These are phyloP conservation scores for Rhipidura dahli DNA, from an alignment of 2,113 vertebrate species.

Conservation along the genomic window DNA sequence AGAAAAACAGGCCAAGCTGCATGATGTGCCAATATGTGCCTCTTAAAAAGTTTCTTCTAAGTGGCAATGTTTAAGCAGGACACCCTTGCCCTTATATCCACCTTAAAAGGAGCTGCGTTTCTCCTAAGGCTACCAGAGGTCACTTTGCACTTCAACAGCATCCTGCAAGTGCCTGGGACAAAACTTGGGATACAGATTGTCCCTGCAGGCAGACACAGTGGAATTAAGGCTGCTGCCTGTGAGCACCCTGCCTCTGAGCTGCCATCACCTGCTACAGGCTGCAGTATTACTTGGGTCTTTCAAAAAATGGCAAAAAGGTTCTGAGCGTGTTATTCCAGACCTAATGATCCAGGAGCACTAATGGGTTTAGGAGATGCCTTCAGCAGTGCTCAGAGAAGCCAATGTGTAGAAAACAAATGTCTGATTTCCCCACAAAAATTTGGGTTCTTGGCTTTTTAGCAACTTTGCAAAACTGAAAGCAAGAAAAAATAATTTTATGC, in stretches of 20 bases:
- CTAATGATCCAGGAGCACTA: background rate
- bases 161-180: background rate
- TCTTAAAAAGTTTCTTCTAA: background rate
- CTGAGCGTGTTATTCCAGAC: background rate
- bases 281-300: background rate
- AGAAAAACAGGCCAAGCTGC: background rate
- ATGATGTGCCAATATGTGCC: rapidly evolving
- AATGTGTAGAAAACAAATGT: rapidly evolving
- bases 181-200: background rate
- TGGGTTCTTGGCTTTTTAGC: background rate
- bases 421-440: background rate
- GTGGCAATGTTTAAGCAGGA: rapidly evolving
- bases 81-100: background rate
- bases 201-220: background rate
- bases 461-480: background rate
- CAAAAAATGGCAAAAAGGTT: background rate
- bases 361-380: background rate
- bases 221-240: background rate
- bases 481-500: background rate
- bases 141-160: background rate
- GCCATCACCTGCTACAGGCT: background rate
- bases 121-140: background rate
- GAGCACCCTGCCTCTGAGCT: background rate
- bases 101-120: background rate
- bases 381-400: rapidly evolving